Evolutionary conservation across 2,113 vertebrate genomes (phyloP).

Genomic region (Brachionichthys hirsutus): DNA sequence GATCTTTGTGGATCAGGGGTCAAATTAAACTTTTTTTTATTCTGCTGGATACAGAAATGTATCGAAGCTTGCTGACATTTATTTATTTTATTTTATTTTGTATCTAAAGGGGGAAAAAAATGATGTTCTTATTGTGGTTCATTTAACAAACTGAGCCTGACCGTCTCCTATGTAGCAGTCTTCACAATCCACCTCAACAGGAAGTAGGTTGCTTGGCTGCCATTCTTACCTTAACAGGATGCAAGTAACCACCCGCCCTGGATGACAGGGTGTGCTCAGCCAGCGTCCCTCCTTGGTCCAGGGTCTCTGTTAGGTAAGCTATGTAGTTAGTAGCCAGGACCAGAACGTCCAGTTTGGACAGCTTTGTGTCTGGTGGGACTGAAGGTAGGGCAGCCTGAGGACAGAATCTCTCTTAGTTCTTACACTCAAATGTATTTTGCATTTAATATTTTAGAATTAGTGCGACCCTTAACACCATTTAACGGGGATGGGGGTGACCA

Average conservation of each 20-base stretch:
- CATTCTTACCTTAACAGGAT: slow-evolving; percentile 82
- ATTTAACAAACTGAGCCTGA: too few relatives aligned
- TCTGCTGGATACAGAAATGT: too few relatives aligned
- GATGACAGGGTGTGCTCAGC: slow-evolving; percentile 50
- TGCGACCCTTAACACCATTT: too few relatives aligned
- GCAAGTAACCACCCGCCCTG: slow-evolving; percentile 77
- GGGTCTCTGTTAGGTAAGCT: slow-evolving; percentile 80
- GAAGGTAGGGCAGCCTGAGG: slow-evolving; percentile 79
- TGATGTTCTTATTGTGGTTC: too few relatives aligned
- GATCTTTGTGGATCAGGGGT: too few relatives aligned
- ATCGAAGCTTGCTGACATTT: too few relatives aligned
- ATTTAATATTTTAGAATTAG: neutral
- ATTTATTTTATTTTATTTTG: too few relatives aligned
- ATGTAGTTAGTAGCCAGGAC: slow-evolving; percentile 88
- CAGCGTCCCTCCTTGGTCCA: slow-evolving; percentile 69
- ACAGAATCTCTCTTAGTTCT: slow-evolving; percentile 1
- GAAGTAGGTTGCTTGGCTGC: neutral
- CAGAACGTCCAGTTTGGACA: slow-evolving; percentile 86
- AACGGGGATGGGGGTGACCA: too few relatives aligned
- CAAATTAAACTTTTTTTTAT: too few relatives aligned
- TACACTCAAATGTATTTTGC: too few relatives aligned
- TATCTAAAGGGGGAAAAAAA: too few relatives aligned
- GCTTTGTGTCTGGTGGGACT: slow-evolving; percentile 85
- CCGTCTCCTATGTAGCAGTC: too few relatives aligned
- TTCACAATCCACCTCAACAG: neutral